A percentile compares a stretch with the other conserved stretches of the same genome.
Conservation (phyloP, 1,140 invertebrate species). For the Drosophila yakuba region DNA sequence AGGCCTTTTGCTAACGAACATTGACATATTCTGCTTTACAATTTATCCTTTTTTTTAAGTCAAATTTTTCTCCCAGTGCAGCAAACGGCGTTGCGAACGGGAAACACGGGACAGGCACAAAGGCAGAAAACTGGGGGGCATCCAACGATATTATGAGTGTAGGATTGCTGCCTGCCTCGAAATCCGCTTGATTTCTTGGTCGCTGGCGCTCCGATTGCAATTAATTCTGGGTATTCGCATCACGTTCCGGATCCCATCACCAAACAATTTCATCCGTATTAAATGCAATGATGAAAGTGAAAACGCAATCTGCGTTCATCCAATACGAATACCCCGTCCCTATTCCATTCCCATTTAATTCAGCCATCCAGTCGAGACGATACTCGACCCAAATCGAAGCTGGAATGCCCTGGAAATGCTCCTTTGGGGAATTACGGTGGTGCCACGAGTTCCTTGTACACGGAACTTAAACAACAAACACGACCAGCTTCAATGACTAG, state of each 20-base stretch:
- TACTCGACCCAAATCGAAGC: conserved; percentile 9
- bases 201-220: conserved; percentile 58
- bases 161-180: conserved; percentile 3
- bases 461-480: too few relatives aligned
- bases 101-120: not conserved
- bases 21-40: too few relatives aligned
- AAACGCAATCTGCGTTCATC: conserved; percentile 50
- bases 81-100: conserved; percentile 3
- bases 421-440: too few relatives aligned
- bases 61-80: conserved; percentile 11
- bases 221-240: conserved; percentile 78
- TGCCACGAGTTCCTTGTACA: too few relatives aligned
- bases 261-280: conserved; percentile 83
- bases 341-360: conserved; percentile 1
- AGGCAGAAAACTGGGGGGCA: conserved; percentile 2
- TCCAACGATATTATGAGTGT: conserved; percentile 37
- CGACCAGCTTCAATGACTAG: too few relatives aligned
- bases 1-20: too few relatives aligned
- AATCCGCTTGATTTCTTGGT: conserved; percentile 38
- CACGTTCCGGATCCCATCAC: conserved; percentile 77
- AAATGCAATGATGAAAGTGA: conserved; percentile 77
- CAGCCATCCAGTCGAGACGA: conserved; percentile 3
- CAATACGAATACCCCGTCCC: not conserved
- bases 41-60: too few relatives aligned
- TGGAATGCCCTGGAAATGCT: conserved; percentile 3